Evolutionary conservation across 2,797 vertebrate genomes (phyloP).

Genomic region (Calcarius lapponicus): DNA sequence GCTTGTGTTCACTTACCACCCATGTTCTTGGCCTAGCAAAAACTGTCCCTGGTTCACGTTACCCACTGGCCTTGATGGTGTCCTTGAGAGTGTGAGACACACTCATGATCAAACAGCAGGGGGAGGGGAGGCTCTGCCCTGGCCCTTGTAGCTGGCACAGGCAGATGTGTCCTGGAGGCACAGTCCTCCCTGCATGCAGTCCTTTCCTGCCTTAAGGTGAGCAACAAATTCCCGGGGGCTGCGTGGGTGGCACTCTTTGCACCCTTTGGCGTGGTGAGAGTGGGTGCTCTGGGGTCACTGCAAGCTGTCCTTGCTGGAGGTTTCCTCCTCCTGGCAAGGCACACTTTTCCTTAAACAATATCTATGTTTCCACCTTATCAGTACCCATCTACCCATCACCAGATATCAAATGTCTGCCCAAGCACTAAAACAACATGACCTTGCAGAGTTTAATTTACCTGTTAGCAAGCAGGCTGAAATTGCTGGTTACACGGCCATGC

Average conservation of each 20-base stretch:
- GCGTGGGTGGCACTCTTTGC: accelerated
- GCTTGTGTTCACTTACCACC: not conserved
- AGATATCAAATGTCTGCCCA: not conserved
- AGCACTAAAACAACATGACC: not conserved
- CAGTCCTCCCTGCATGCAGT: accelerated
- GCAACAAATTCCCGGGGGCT: not conserved
- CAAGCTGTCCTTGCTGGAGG: not conserved
- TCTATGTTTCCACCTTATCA: not conserved
- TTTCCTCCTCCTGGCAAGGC: not conserved
- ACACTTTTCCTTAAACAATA: not conserved
- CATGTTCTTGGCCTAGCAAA: not conserved
- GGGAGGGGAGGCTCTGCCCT: not conserved
- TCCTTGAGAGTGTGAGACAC: not conserved
- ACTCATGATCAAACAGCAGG: not conserved
- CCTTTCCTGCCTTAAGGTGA: not conserved
- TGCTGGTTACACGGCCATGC: not conserved
- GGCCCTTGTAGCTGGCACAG: not conserved
- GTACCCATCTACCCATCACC: not conserved
- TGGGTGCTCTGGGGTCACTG: not conserved
- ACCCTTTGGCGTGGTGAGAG: too few species aligned
- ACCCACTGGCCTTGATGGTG: not conserved
- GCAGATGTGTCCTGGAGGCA: not conserved
- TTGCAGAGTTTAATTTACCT: not conserved
- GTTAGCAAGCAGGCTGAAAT: not conserved
- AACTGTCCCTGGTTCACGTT: not conserved